phyloP scores from a whole-genome alignment of 2,888 invertebrate species.

The Orchesellides sinensis region DNA sequence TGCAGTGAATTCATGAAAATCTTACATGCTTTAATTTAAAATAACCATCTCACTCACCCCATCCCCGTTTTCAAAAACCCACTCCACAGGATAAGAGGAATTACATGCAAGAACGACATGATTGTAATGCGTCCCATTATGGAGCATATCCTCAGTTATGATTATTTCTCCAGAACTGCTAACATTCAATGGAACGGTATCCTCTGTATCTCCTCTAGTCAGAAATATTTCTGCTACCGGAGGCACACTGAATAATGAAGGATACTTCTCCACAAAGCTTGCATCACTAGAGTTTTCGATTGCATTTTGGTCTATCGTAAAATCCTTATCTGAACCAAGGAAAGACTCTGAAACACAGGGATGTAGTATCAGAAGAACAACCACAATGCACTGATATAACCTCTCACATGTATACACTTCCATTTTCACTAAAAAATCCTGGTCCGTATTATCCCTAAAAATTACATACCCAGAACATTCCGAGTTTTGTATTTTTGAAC shows the following conservation, averaged over 20 bases:
- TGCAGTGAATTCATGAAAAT: too few species aligned
- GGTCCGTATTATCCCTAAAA: too few species aligned
- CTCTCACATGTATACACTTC: background rate
- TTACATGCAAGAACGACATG: conserved; percentile 73
- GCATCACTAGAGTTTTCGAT: background rate
- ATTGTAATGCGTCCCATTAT: conserved; percentile 69
- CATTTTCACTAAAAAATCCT: background rate
- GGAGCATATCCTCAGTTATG: conserved; percentile 65
- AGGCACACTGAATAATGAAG: background rate
- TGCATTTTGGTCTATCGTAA: conserved; percentile 16
- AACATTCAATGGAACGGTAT: conserved; percentile 56
- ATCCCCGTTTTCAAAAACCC: conserved; percentile 72
- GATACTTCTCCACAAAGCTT: conserved; percentile 11
- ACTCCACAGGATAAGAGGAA: conserved; percentile 71
- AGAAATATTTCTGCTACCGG: conserved; percentile 67
- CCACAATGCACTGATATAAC: too few species aligned
- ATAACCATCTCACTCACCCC: conserved; percentile 63
- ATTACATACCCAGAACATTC: too few species aligned
- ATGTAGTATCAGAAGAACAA: background rate
- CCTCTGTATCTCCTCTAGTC: conserved; percentile 61
- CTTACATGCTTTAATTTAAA: background rate
- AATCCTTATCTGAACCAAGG: conserved; percentile 18
- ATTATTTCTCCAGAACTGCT: conserved; percentile 63
- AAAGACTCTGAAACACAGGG: background rate
- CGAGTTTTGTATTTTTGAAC: too few species aligned